Conservation (phyloP, 2,888 invertebrate genomes). For the Balanococcus diminutus region DNA sequence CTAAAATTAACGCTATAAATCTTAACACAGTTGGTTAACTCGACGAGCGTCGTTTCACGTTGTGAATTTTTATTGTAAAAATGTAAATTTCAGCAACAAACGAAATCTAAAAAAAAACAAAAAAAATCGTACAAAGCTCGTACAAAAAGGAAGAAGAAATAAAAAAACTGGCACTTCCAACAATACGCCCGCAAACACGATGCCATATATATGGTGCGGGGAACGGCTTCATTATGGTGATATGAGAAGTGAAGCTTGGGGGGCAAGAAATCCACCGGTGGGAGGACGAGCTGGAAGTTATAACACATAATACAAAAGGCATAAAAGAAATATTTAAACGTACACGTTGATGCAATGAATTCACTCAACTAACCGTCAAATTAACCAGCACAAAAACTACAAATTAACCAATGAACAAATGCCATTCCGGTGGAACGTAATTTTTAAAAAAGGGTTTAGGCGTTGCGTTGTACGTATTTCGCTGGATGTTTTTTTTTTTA, state of each 20-base stretch:
- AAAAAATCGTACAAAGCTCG: background rate
- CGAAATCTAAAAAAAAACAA: background rate
- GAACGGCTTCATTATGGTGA: background rate
- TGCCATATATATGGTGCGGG: background rate
- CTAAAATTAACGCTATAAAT: slow-evolving; percentile 33
- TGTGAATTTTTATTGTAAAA: slow-evolving; percentile 31
- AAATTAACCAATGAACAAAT: slow-evolving; percentile 35
- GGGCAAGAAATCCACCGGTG: too few species aligned
- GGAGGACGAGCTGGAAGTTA: background rate
- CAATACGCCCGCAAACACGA: background rate
- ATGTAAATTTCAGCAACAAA: background rate
- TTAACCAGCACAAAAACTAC: slow-evolving; percentile 35
- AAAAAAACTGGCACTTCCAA: background rate
- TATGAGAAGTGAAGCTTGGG: background rate
- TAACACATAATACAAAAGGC: background rate
- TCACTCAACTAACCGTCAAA: slow-evolving; percentile 40
- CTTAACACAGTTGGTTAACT: slow-evolving; percentile 22
- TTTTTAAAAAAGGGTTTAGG: slow-evolving; percentile 30
- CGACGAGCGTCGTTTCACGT: slow-evolving; percentile 26
- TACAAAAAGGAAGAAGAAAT: background rate
- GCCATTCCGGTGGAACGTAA: slow-evolving; percentile 32
- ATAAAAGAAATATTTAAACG: slow-evolving; percentile 29
- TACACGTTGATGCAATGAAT: slow-evolving; percentile 26
- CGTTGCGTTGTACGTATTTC: background rate
- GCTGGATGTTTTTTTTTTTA: background rate